Percentiles rank a stretch among this genome's conserved stretches.
phyloP scores from a whole-genome alignment of 1,140 invertebrate species.

The Drosophila sp. region DNA sequence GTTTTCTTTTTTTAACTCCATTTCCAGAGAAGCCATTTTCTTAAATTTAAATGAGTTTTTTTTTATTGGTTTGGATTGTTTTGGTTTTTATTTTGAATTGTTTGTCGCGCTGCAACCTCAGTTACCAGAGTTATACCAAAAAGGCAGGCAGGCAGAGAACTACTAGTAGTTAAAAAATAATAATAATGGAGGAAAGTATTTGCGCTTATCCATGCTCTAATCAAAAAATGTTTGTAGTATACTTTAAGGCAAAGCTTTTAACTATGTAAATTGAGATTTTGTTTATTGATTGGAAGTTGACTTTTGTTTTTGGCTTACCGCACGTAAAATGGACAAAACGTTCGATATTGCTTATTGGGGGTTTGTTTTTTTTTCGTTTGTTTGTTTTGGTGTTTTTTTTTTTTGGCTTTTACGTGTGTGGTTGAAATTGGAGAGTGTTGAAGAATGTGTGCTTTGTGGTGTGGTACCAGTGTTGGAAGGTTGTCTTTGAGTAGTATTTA shows the following conservation, averaged over 20 bases:
- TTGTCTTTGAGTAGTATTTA: constrained; percentile 50
- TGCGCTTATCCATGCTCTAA: constrained; percentile 51
- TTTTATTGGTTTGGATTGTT: background rate
- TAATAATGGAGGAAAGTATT: background rate
- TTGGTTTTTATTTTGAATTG: constrained; percentile 9
- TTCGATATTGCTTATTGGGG: constrained; percentile 12
- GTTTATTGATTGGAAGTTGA: constrained; percentile 41
- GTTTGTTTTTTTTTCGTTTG: background rate
- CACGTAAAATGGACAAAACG: constrained; percentile 53
- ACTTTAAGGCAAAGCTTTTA: constrained; percentile 56
- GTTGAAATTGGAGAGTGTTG: constrained; percentile 13
- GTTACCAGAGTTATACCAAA: constrained; percentile 45
- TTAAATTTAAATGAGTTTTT: constrained; percentile 18
- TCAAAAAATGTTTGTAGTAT: constrained; percentile 31
- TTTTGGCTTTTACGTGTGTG: constrained; percentile 50
- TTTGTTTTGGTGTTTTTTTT: constrained; percentile 18
- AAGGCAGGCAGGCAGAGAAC: constrained; percentile 33
- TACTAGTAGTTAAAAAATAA: constrained; percentile 26
- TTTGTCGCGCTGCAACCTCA: constrained; percentile 17
- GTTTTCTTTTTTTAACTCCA: background rate
- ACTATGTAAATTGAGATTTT: constrained; percentile 28
- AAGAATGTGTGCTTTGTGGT: constrained; percentile 37
- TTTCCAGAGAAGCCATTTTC: constrained; percentile 14
- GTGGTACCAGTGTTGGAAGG: constrained; percentile 43
- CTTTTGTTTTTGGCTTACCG: constrained; percentile 54